These are phyloP conservation scores for Perithous albicinctus DNA, from an alignment of 2,888 invertebrate genomes.

Conservation along the genomic window DNA sequence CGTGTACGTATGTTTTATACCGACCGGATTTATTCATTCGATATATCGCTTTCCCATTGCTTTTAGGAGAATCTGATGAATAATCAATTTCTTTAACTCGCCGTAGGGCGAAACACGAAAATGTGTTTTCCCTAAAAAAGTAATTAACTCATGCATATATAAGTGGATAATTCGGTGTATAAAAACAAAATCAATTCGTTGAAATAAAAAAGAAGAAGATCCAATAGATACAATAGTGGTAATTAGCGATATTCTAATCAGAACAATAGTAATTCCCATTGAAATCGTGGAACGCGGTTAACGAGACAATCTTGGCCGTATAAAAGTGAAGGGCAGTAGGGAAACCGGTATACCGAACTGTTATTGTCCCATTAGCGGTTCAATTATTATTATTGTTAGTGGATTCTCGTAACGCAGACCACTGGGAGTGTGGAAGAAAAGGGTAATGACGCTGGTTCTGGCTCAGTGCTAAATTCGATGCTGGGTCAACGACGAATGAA, in stretches of 20 bases:
- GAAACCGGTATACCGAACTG: slow-evolving; percentile 17
- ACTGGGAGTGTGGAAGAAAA: slow-evolving; percentile 43
- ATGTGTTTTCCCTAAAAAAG: slow-evolving; percentile 25
- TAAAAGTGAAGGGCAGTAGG: slow-evolving; percentile 34
- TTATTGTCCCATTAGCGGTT: slow-evolving; percentile 66
- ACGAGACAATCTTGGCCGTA: slow-evolving; percentile 56
- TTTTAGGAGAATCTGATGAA: slow-evolving; percentile 45
- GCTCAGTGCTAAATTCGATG: slow-evolving; percentile 70
- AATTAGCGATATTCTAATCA: slow-evolving; percentile 7
- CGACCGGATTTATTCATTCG: slow-evolving; percentile 50
- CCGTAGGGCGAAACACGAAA: slow-evolving; percentile 20
- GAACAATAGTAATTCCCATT: slow-evolving; percentile 7
- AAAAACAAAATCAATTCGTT: slow-evolving; percentile 5
- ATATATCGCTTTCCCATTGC: slow-evolving; percentile 34
- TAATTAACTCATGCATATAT: slow-evolving; percentile 30
- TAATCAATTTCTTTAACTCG: slow-evolving; percentile 47
- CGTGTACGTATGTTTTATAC: no score
- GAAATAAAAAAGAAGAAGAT: slow-evolving; percentile 1
- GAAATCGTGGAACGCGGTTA: slow-evolving; percentile 42
- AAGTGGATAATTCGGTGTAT: neutral
- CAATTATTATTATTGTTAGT: slow-evolving; percentile 62
- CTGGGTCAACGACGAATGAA: slow-evolving; percentile 71
- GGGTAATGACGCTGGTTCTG: slow-evolving; percentile 38
- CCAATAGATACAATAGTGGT: neutral
- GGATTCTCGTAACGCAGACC: slow-evolving; percentile 30